Evolutionary conservation across 1,140 invertebrate genomes (phyloP).

Genomic region (Achatina immaculata): DNA sequence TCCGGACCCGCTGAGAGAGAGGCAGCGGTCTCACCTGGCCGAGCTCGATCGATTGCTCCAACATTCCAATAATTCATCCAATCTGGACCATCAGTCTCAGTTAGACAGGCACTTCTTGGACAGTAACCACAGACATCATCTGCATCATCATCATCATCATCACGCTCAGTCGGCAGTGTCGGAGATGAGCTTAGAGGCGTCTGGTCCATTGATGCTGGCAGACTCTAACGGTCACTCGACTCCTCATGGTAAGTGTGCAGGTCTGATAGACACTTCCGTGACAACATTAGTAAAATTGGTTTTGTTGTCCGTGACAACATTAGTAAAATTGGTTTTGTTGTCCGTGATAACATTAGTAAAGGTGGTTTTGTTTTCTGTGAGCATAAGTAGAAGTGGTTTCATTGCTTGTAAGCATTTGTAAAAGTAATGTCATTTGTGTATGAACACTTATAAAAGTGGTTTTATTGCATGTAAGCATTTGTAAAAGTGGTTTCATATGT

Average conservation of each 20-base stretch:
- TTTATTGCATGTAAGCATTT: too few relatives aligned
- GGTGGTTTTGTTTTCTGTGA: too few relatives aligned
- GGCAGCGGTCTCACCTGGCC: slow-evolving; percentile 14
- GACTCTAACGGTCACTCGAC: neutral
- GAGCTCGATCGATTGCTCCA: slow-evolving; percentile 7
- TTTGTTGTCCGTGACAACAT: neutral
- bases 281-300: neutral
- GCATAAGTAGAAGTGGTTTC: too few relatives aligned
- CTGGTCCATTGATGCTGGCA: neutral
- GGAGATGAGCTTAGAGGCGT: neutral
- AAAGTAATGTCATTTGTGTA: too few relatives aligned
- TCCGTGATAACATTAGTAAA: too few relatives aligned
- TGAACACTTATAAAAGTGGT: too few relatives aligned
- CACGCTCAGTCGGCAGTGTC: neutral
- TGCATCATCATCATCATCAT: slow-evolving; percentile 2
- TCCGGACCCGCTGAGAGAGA: slow-evolving; percentile 25
- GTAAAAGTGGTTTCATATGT: too few relatives aligned
- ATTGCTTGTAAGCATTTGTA: too few relatives aligned
- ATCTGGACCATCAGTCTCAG: neutral
- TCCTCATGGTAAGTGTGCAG: neutral
- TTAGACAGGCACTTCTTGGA: neutral
- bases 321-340: too few relatives aligned
- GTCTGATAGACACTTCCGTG: neutral
- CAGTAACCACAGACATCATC: neutral
- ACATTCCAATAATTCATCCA: neutral